A percentile compares a stretch with the other conserved stretches of the same genome.
Evolutionary conservation across 2,797 vertebrate genomes (phyloP).

Genomic region (Pangasius mekongensis): DNA sequence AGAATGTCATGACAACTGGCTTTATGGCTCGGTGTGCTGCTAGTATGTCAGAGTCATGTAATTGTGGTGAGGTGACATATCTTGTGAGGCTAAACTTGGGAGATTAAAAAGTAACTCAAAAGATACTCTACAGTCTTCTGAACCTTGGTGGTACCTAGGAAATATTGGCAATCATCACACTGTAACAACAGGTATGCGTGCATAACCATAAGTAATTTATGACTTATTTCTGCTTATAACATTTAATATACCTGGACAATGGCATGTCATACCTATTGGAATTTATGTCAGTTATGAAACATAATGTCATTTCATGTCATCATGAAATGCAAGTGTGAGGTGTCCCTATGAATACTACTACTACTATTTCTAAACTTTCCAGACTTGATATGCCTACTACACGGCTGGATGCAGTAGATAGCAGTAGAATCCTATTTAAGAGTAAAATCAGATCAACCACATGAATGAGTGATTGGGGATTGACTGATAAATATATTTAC

Average conservation of each 20-base stretch:
- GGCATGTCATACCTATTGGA: not conserved
- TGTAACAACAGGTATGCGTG: not conserved
- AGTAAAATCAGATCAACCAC: not conserved
- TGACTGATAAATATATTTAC: not conserved
- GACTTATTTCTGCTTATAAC: not conserved
- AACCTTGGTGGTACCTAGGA: not conserved
- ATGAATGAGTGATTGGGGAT: not conserved
- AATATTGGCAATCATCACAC: not conserved
- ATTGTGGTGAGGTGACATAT: conserved; percentile 2
- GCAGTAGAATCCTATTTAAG: not conserved
- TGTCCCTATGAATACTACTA: not conserved
- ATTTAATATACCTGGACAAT: not conserved
- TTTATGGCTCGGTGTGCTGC: not conserved
- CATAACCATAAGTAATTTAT: not conserved
- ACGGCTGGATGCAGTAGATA: too few relatives aligned
- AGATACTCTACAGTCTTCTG: not conserved
- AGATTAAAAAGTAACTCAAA: not conserved
- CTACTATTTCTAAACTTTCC: not conserved
- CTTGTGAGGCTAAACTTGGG: not conserved
- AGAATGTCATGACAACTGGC: not conserved
- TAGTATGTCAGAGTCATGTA: not conserved
- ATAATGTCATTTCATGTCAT: not conserved
- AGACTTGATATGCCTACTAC: not conserved
- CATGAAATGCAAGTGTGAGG: not conserved
- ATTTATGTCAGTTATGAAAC: not conserved